Percentiles rank a stretch among this genome's conserved stretches.
phyloP scores from a whole-genome alignment of 2,113 vertebrate genomes.

The Junco hyemalis region DNA sequence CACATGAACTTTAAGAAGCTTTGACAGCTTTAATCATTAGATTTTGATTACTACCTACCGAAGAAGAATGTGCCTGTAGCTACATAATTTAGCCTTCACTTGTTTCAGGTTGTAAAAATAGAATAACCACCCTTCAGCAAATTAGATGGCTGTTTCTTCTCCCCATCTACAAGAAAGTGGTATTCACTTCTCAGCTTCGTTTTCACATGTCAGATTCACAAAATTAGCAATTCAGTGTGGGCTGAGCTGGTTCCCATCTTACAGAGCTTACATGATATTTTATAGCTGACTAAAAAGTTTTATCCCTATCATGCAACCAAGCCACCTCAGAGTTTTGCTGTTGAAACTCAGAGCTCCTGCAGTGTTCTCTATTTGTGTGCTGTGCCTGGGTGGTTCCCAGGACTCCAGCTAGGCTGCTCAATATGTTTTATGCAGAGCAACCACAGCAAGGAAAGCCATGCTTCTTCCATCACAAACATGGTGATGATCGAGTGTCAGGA shows the following conservation, averaged over 20 bases:
- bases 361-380: fast-evolving
- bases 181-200: background rate
- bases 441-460: background rate
- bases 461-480: background rate
- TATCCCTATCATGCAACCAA: background rate
- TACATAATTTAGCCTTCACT: background rate
- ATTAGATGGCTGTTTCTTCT: background rate
- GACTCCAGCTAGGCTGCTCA: background rate
- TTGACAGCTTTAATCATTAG: background rate
- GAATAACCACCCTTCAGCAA: background rate
- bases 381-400: background rate
- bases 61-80: constrained; percentile 20
- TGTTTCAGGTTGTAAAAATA: constrained; percentile 1
- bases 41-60: background rate
- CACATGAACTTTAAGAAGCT: background rate
- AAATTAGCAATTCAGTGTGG: background rate
- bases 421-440: background rate
- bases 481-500: background rate
- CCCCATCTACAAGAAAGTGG: background rate
- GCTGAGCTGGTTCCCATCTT: background rate
- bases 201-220: background rate
- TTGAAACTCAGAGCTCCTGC: background rate
- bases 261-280: background rate
- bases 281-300: background rate
- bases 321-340: background rate